Evolutionary conservation across 2,888 invertebrate genomes (phyloP).

Genomic region (Operophtera brumata): DNA sequence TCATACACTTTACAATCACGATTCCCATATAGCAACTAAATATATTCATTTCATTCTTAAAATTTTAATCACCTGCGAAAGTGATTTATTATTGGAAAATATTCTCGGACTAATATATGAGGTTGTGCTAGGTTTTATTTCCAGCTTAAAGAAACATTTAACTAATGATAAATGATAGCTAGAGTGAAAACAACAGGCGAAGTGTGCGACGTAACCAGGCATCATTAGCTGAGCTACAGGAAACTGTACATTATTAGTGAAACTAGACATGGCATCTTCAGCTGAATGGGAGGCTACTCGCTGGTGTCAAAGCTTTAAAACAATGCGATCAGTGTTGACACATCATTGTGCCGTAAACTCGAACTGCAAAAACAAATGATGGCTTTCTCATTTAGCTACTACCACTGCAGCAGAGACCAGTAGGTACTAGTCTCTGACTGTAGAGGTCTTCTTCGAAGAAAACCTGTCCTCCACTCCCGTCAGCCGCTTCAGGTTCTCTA

Average conservation of each 20-base stretch:
- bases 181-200: conserved; percentile 45
- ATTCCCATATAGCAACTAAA: neutral
- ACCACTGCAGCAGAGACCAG: no score
- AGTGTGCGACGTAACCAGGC: conserved; percentile 38
- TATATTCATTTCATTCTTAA: conserved; percentile 9
- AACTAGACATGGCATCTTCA: conserved; percentile 49
- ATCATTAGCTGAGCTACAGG: conserved; percentile 50
- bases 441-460: no score
- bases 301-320: conserved; percentile 23
- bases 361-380: neutral
- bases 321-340: conserved; percentile 6
- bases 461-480: no score
- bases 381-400: neutral
- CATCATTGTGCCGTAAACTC: neutral
- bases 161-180: conserved; percentile 43
- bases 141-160: conserved; percentile 30
- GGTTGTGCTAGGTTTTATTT: neutral
- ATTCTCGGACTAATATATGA: neutral
- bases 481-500: no score
- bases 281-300: conserved; percentile 37
- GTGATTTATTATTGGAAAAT: conserved; percentile 18
- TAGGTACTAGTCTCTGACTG: no score
- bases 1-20: conserved; percentile 7
- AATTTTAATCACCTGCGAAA: conserved; percentile 9
- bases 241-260: conserved; percentile 54